A percentile compares a stretch with the other conserved stretches of the same genome.
Evolutionary conservation across 2,113 vertebrate species (phyloP).

Genomic region (Nothobranchius furzeri): DNA sequence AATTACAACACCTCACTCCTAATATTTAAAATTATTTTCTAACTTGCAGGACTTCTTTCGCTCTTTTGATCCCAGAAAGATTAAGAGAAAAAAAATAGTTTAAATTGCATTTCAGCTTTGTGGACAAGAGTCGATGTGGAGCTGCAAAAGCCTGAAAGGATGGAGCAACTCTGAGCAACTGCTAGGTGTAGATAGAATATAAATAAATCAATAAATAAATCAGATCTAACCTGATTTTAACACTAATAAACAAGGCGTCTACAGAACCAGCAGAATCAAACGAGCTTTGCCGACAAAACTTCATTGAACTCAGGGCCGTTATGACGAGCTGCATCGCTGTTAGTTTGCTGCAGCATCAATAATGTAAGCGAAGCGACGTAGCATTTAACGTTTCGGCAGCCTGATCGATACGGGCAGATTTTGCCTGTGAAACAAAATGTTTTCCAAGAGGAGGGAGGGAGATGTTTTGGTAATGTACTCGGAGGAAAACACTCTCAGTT

Average conservation of each 20-base stretch:
- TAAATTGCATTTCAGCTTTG: too few species aligned
- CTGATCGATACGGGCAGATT: constrained; percentile 43
- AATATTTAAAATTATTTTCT: too few species aligned
- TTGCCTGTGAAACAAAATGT: constrained; percentile 55
- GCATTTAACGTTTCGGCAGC: constrained; percentile 41
- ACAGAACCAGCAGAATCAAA: background rate
- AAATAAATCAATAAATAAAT: background rate
- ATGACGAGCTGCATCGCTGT: constrained; percentile 5
- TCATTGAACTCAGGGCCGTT: background rate
- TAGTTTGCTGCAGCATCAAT: constrained; percentile 11
- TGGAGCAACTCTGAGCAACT: too few species aligned
- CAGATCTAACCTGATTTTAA: too few species aligned
- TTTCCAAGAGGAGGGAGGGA: constrained; percentile 47
- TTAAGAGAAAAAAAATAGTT: too few species aligned
- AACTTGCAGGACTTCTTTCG: too few species aligned
- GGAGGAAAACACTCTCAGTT: constrained; percentile 69
- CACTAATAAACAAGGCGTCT: background rate
- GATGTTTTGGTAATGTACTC: constrained; percentile 69
- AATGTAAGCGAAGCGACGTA: constrained; percentile 8
- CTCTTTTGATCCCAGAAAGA: too few species aligned
- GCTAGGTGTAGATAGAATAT: too few species aligned
- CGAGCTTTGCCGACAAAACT: background rate
- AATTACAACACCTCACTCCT: too few species aligned
- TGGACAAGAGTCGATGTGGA: too few species aligned
- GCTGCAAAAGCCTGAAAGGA: too few species aligned